phyloP scores from a whole-genome alignment of 2,797 vertebrate genomes.

The Chlorospingus flavigularis region DNA sequence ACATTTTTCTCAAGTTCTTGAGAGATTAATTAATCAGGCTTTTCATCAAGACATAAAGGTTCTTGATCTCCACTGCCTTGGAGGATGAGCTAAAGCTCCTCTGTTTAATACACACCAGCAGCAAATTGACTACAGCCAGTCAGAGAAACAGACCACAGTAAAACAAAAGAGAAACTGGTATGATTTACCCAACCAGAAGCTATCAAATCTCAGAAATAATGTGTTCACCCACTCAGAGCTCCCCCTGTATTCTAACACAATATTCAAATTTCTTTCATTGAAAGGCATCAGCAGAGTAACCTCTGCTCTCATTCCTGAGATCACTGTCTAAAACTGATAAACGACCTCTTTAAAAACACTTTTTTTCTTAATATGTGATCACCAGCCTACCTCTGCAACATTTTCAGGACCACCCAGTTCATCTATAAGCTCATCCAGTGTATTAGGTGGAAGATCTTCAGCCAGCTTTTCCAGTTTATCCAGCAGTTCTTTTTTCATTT shows the following conservation, averaged over 20 bases:
- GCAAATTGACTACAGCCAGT: background rate
- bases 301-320: background rate
- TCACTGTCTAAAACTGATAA: background rate
- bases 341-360: background rate
- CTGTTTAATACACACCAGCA: background rate
- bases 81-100: background rate
- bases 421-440: constrained; percentile 95
- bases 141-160: background rate
- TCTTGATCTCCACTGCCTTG: background rate
- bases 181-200: background rate
- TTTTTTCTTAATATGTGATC: background rate
- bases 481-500: constrained; percentile 92
- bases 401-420: constrained; percentile 96
- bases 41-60: background rate
- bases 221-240: background rate
- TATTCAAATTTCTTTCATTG: background rate
- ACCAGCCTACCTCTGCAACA: constrained; percentile 88
- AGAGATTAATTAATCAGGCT: background rate
- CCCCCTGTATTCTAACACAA: background rate
- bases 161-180: background rate
- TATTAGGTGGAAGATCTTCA: constrained; percentile 93
- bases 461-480: constrained; percentile 91
- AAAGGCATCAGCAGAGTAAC: background rate
- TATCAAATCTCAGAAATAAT: background rate
- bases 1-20: background rate